These are phyloP conservation scores for Vulpes ferrilata DNA, from an alignment of 2,113 vertebrate genomes.

Conservation along the genomic window DNA sequence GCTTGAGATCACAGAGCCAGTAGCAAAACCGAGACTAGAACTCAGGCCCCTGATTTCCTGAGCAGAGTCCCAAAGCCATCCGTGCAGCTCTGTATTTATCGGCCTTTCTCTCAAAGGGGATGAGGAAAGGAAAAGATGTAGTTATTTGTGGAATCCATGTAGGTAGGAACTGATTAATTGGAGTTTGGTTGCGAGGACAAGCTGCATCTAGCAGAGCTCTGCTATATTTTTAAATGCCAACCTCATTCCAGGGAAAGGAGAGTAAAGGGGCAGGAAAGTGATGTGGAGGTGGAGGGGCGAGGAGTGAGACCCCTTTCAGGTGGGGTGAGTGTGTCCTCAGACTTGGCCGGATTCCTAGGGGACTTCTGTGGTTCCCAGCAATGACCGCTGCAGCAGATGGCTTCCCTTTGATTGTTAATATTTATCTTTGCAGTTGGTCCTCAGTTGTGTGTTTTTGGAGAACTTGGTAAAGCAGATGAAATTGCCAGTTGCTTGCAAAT, in stretches of 20 bases:
- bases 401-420: slow-evolving; percentile 72
- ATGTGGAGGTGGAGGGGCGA: too few relatives aligned
- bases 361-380: slow-evolving; percentile 23
- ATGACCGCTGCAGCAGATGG: slow-evolving; percentile 42
- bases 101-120: neutral
- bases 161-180: slow-evolving; percentile 29
- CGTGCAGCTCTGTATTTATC: neutral
- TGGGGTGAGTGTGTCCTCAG: neutral
- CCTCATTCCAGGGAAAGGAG: slow-evolving; percentile 20
- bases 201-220: neutral
- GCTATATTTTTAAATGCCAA: neutral
- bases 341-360: neutral
- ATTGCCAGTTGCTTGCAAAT: slow-evolving; percentile 86
- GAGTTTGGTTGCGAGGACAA: neutral
- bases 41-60: neutral
- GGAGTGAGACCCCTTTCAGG: neutral
- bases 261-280: neutral
- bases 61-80: slow-evolving; percentile 20
- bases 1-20: neutral
- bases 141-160: neutral
- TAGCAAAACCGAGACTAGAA: slow-evolving; percentile 37
- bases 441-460: slow-evolving; percentile 84
- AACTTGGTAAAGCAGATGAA: slow-evolving; percentile 84
- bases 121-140: neutral
- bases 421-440: slow-evolving; percentile 68